A percentile compares a stretch with the other conserved stretches of the same genome.
phyloP scores from a whole-genome alignment of 2,113 vertebrate species.

The Neofelis nebulosa region DNA sequence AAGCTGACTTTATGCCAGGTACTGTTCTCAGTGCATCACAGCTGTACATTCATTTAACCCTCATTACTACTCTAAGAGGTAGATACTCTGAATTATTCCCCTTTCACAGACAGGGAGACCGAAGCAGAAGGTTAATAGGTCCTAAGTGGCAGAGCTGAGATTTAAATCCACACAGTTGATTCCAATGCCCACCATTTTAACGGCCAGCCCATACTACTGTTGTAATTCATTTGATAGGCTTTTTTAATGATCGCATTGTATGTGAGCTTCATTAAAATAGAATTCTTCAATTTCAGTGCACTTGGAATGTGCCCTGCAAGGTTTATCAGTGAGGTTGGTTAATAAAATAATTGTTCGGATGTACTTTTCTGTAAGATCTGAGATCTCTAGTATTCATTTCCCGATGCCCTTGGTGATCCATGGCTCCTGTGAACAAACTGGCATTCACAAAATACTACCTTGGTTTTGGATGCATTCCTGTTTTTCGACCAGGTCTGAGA shows the following conservation, averaged over 20 bases:
- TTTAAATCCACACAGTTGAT: neutral
- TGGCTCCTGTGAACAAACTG: neutral
- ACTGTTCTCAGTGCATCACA: neutral
- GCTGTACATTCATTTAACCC: neutral
- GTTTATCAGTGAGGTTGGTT: neutral
- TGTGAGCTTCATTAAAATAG: neutral
- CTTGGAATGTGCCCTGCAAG: neutral
- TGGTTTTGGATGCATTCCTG: neutral
- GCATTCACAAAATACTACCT: neutral
- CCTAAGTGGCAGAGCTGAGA: neutral
- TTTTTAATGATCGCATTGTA: neutral
- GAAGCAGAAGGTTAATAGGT: neutral
- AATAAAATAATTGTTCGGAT: neutral
- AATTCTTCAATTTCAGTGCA: neutral
- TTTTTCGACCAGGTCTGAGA: neutral
- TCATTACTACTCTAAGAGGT: neutral
- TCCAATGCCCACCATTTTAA: neutral
- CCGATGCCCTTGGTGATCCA: neutral
- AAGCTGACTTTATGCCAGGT: neutral
- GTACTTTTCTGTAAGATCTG: neutral
- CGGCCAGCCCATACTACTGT: neutral
- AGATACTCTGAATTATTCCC: neutral
- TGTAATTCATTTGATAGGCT: neutral
- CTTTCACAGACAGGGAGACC: neutral
- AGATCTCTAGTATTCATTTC: neutral